Percentiles rank a stretch among this genome's conserved stretches.
Evolutionary conservation across 2,113 vertebrate genomes (phyloP).

Genomic region (Phoxinus phoxinus): DNA sequence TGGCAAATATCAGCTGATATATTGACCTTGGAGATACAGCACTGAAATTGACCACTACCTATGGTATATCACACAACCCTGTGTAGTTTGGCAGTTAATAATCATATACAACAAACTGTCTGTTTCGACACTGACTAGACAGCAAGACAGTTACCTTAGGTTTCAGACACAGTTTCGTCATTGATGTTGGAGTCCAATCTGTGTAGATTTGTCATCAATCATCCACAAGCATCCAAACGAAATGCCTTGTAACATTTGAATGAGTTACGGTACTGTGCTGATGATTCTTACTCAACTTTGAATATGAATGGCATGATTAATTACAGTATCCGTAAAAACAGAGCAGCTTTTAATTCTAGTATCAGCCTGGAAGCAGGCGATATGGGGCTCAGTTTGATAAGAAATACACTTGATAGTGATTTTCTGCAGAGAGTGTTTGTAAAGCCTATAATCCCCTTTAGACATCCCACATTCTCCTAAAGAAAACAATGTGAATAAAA

Average conservation of each 20-base stretch:
- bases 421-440: constrained; percentile 11
- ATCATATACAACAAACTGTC: not conserved
- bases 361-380: not conserved
- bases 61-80: not conserved
- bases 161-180: not conserved
- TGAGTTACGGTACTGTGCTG: not conserved
- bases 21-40: not conserved
- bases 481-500: not conserved
- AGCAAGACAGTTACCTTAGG: not conserved
- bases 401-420: constrained; percentile 4
- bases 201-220: not conserved
- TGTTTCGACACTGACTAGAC: not conserved
- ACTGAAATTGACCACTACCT: not conserved
- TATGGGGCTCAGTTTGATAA: constrained; percentile 13
- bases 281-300: not conserved
- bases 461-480: not conserved
- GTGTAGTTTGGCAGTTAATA: not conserved
- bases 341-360: constrained; percentile 16
- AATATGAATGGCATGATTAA: not conserved
- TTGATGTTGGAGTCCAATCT: not conserved
- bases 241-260: not conserved
- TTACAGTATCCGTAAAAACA: not conserved
- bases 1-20: not conserved
- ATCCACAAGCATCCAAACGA: not conserved
- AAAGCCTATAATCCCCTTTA: constrained; percentile 25